Evolutionary conservation across 1,140 invertebrate genomes (phyloP).

Genomic region (Aphaenogaster rudis): DNA sequence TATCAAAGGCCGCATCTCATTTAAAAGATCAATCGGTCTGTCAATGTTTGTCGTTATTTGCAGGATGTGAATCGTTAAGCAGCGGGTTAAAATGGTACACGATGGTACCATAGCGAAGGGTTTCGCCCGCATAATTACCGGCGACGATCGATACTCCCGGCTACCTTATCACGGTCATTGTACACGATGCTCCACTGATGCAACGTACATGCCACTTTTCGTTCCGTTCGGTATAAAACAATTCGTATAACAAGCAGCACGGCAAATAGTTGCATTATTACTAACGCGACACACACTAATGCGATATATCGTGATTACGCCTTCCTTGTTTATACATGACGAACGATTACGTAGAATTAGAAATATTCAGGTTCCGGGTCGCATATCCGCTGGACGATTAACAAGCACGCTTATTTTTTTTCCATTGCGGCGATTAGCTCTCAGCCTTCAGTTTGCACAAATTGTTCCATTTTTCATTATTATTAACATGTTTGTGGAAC

Average conservation of each 20-base stretch:
- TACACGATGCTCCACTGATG: conserved; percentile 43
- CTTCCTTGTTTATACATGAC: conserved; percentile 22
- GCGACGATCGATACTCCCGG: conserved; percentile 66
- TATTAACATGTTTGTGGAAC: background rate
- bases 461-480: conserved; percentile 9
- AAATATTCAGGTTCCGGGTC: conserved; percentile 34
- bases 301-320: conserved; percentile 29
- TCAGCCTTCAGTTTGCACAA: background rate
- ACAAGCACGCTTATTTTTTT: conserved; percentile 27
- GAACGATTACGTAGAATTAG: conserved; percentile 35
- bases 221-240: conserved; percentile 32
- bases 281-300: conserved; percentile 12
- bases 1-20: background rate
- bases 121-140: conserved; percentile 70
- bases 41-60: background rate
- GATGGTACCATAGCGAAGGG: conserved; percentile 63
- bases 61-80: background rate
- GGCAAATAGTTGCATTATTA: conserved; percentile 64
- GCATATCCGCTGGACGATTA: conserved; percentile 29
- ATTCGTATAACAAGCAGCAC: conserved; percentile 53
- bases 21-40: background rate
- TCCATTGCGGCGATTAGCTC: background rate
- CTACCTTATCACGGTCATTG: conserved; percentile 68
- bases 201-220: conserved; percentile 6
- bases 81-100: conserved; percentile 63